phyloP scores from a whole-genome alignment of 2,888 invertebrate species.

The Gibbula magus region DNA sequence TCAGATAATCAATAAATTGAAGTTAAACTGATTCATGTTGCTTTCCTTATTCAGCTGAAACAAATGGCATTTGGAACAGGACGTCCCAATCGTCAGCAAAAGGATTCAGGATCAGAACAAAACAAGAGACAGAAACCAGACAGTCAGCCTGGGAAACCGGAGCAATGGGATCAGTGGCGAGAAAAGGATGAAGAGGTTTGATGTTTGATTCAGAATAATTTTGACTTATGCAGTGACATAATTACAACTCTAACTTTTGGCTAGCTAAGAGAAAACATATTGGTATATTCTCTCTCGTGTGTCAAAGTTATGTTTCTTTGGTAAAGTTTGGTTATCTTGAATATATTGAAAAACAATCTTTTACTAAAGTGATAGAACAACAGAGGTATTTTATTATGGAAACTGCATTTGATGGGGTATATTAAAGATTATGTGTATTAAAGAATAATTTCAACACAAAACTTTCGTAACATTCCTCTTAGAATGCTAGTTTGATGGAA shows the following conservation, averaged over 20 bases:
- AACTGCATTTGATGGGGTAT: too few species aligned
- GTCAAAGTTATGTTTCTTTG: not conserved
- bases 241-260: not conserved
- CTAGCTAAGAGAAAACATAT: not conserved
- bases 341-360: too few species aligned
- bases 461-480: too few species aligned
- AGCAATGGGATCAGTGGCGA: constrained; percentile 43
- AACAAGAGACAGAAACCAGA: constrained; percentile 27
- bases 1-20: too few species aligned
- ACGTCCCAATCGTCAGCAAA: constrained; percentile 6
- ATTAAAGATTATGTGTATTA: too few species aligned
- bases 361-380: too few species aligned
- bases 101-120: constrained; percentile 25
- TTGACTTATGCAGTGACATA: not conserved
- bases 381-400: too few species aligned
- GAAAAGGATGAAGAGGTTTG: constrained; percentile 52
- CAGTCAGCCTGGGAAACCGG: not conserved
- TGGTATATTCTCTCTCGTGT: not conserved
- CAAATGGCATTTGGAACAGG: constrained; percentile 38
- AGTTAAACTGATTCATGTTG: too few species aligned
- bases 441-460: too few species aligned
- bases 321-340: too few species aligned
- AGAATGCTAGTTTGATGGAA: too few species aligned
- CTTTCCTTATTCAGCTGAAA: constrained; percentile 19
- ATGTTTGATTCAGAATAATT: not conserved